A percentile compares a stretch with the other conserved stretches of the same genome.
Evolutionary conservation across 1,140 invertebrate species (phyloP).

Genomic region (Trichogramma pretiosum): DNA sequence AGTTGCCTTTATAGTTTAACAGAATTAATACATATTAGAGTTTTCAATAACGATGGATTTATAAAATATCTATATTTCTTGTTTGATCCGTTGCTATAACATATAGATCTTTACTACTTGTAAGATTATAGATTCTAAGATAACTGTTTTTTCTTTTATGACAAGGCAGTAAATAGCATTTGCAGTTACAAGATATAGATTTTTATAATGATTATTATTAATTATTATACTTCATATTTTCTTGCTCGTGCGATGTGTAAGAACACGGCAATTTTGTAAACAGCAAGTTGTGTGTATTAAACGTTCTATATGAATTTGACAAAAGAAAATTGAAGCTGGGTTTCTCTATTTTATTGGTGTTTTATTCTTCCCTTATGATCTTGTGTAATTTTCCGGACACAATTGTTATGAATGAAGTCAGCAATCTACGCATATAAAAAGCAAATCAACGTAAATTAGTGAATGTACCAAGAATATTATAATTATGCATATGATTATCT

Average conservation of each 20-base stretch:
- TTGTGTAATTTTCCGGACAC: no score
- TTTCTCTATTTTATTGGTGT: no score
- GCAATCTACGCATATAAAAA: no score
- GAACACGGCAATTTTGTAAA: conserved; percentile 22
- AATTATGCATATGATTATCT: no score
- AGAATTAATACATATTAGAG: no score
- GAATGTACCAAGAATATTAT: no score
- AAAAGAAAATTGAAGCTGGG: no score
- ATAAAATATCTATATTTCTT: conserved; percentile 7
- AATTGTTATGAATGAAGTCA: no score
- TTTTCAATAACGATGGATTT: no score
- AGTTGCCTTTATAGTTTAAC: no score
- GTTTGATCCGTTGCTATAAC: conserved; percentile 1
- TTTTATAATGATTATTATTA: conserved; percentile 14
- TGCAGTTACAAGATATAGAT: conserved; percentile 11
- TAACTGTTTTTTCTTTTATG: conserved; percentile 11
- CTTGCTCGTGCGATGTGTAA: conserved; percentile 18
- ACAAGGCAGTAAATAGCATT: conserved; percentile 7
- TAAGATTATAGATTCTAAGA: conserved; percentile 7
- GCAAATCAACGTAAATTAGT: no score
- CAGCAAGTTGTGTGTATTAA: conserved; percentile 22
- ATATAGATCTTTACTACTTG: conserved; percentile 4
- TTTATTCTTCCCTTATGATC: no score
- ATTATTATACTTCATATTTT: conserved; percentile 20
- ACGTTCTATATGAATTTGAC: conserved; percentile 17